Base-by-base conservation (phyloP, 2,113 vertebrate species). In the Aptenodytes forsteri region DNA sequence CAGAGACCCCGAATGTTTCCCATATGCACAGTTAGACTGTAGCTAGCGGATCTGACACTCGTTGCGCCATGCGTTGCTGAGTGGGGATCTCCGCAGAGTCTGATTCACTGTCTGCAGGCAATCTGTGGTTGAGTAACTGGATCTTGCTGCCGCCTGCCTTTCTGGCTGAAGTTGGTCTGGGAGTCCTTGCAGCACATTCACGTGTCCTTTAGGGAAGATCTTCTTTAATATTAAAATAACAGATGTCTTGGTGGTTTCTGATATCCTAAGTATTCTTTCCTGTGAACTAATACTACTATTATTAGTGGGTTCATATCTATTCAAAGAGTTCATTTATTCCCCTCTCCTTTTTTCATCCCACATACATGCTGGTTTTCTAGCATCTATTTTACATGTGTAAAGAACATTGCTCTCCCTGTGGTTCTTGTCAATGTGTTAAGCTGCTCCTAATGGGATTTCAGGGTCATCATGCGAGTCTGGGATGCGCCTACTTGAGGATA, bases 201-300 rank as follows among this genome's bases (percentile, higher is more conserved):
- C 5, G 6, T 11, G n/a, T 87, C 83, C 94, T 92, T 91, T 7
- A 38, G 91, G 93, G 93, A 84, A 79, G 82, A 92, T 84, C 52
- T 26, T 69, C 65, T 95, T 92, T 61, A 36, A 66, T 64, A 36
- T 44, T 85, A 62, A 96, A 93, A 89, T 50, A 93, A 80, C 97
- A 96, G 87, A 94, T 96, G 93, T 79, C 73, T 77, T 66, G 58
- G 91, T 96, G 96, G 96, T 96, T 97, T 95, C 87, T 96, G 93
- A 95, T 95, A 89, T 96, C 94, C 89, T 94, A 34, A 72, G 3
- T 85, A 29, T 85, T 77, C 61, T 84, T 96, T 96, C 91, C 89
- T 91, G 87, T 96, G 83, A 94, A 62, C 79, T 85, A 94, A 89
- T 59, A 26, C 47, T 47, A 0, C 64, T 92, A 30, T 84, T 87